These are phyloP conservation scores for Sandelia bainsii DNA, from an alignment of 2,797 vertebrate species.

Conservation along the genomic window DNA sequence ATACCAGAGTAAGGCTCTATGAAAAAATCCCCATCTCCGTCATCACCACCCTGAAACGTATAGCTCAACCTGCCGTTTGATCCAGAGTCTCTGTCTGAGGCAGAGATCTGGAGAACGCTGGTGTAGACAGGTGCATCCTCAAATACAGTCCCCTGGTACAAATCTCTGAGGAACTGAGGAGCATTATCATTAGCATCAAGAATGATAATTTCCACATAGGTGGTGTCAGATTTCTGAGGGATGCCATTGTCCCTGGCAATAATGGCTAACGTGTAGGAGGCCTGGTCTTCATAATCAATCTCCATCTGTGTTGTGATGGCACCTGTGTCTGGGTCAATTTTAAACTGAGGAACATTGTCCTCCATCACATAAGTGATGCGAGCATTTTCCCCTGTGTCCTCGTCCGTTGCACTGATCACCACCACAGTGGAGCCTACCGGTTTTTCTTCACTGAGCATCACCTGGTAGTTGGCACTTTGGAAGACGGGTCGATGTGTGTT, in stretches of 20 bases:
- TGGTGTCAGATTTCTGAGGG: slow-evolving; percentile 96
- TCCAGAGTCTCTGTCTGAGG: slow-evolving; percentile 92
- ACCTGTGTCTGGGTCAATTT: slow-evolving; percentile 92
- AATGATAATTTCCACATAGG: slow-evolving; percentile 95
- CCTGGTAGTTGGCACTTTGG: slow-evolving; percentile 94
- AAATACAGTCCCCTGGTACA: slow-evolving; percentile 91
- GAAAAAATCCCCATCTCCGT: slow-evolving; percentile 95
- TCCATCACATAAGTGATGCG: slow-evolving; percentile 96
- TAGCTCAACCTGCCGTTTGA: slow-evolving; percentile 93
- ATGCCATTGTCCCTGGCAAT: slow-evolving; percentile 96
- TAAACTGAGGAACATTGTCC: slow-evolving; percentile 95
- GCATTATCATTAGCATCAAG: slow-evolving; percentile 94
- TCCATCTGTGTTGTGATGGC: slow-evolving; percentile 93
- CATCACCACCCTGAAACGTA: slow-evolving; percentile 93
- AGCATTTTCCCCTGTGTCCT: slow-evolving; percentile 96
- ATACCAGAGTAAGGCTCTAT: slow-evolving; percentile 95
- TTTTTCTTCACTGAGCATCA: slow-evolving; percentile 89
- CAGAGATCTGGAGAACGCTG: slow-evolving; percentile 95
- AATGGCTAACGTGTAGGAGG: slow-evolving; percentile 94
- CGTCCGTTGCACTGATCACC: slow-evolving; percentile 92
- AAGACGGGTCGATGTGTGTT: slow-evolving; percentile 97
- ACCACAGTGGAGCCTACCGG: slow-evolving; percentile 91
- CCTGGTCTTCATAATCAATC: slow-evolving; percentile 95
- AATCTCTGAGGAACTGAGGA: slow-evolving; percentile 90
- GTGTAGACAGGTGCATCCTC: slow-evolving; percentile 92